phyloP scores from a whole-genome alignment of 1,140 invertebrate species.

The Procambarus virginalis region DNA sequence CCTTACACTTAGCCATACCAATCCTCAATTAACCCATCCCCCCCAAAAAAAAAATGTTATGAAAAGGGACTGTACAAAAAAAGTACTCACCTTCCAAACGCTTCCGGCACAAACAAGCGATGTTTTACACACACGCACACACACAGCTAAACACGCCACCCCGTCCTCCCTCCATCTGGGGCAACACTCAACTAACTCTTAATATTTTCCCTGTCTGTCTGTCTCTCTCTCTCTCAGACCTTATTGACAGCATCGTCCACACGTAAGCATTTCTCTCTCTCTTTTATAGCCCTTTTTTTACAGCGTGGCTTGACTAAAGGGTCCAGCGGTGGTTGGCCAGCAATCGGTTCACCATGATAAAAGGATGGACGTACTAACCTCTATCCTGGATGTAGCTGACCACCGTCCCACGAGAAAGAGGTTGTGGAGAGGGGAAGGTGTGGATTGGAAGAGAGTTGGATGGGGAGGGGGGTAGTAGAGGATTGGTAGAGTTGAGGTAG shows the following conservation, averaged over 20 bases:
- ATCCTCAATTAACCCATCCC: no score
- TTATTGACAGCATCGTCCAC: neutral
- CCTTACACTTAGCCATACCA: no score
- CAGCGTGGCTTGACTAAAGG: slow-evolving; percentile 32
- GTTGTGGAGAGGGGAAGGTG: neutral
- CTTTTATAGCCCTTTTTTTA: slow-evolving; percentile 47
- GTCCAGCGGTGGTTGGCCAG: slow-evolving; percentile 16
- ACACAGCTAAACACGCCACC: neutral
- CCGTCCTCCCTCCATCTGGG: neutral
- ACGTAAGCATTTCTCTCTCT: neutral
- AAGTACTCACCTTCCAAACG: no score
- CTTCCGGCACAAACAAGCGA: no score
- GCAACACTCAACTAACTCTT: neutral
- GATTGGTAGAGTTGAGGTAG: neutral
- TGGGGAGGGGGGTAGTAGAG: neutral
- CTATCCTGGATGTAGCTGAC: neutral
- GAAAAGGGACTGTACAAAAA: no score
- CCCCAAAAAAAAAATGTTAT: no score
- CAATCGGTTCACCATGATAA: slow-evolving; percentile 25
- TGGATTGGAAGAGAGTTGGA: neutral
- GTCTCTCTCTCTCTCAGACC: neutral
- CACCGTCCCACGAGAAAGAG: neutral
- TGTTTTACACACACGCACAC: neutral
- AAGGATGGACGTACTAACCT: slow-evolving; percentile 6
- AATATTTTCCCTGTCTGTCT: neutral